These are phyloP conservation scores for Mythimna loreyi DNA, from an alignment of 2,888 invertebrate species.

Conservation along the genomic window DNA sequence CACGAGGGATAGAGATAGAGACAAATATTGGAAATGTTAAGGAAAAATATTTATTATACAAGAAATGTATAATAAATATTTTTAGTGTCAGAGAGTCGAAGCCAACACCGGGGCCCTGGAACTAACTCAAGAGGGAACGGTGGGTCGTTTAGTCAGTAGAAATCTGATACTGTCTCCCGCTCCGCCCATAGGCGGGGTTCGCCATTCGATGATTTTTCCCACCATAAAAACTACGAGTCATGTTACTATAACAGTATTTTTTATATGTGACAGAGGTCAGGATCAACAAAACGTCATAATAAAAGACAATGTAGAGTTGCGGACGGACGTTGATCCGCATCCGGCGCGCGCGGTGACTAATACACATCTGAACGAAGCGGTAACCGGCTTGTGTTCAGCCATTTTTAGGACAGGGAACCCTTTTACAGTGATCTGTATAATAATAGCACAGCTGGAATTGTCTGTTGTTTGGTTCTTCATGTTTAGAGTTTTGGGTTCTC, in stretches of 20 bases:
- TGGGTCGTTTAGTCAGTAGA: too few relatives aligned
- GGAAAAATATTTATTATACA: too few relatives aligned
- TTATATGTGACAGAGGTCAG: neutral
- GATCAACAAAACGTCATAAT: conserved; percentile 8
- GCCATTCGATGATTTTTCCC: too few relatives aligned
- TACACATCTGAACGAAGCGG: conserved; percentile 37
- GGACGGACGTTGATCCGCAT: conserved; percentile 23
- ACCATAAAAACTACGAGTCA: neutral
- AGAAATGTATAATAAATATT: too few relatives aligned
- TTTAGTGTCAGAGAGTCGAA: too few relatives aligned
- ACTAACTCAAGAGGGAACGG: too few relatives aligned
- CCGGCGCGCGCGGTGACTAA: conserved; percentile 42
- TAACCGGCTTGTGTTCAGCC: conserved; percentile 4
- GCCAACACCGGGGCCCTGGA: too few relatives aligned
- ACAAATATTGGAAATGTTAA: too few relatives aligned
- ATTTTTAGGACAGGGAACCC: conserved; percentile 29
- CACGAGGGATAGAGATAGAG: too few relatives aligned
- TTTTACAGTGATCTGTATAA: neutral
- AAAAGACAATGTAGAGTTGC: conserved; percentile 25
- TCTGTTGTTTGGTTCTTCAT: neutral
- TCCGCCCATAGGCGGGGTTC: too few relatives aligned
- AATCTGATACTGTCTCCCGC: too few relatives aligned
- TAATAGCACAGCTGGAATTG: neutral
- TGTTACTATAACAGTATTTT: conserved; percentile 1
- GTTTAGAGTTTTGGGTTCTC: too few relatives aligned